phyloP scores from a whole-genome alignment of 2,113 vertebrate genomes.

The Nyctibius bracteatus region DNA sequence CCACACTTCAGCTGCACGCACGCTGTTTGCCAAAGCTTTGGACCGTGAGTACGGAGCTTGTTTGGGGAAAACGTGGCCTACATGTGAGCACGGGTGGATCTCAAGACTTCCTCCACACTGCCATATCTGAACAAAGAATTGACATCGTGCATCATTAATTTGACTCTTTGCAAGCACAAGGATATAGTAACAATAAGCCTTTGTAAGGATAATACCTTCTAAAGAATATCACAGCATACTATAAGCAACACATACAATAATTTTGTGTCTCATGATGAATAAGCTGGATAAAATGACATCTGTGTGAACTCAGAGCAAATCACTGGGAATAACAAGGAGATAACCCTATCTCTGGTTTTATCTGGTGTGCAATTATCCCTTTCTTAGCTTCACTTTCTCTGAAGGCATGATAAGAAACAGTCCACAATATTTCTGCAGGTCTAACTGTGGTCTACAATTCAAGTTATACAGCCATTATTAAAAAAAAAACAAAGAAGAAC shows the following conservation, averaged over 20 bases:
- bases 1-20: conserved; percentile 96
- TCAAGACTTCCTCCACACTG: conserved; percentile 96
- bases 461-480: background rate
- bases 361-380: background rate
- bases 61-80: conserved; percentile 94
- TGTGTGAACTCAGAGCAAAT: background rate
- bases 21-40: conserved; percentile 94
- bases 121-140: conserved; percentile 85
- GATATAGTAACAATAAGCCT: background rate
- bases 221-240: background rate
- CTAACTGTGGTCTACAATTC: background rate
- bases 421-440: background rate
- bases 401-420: background rate
- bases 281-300: background rate
- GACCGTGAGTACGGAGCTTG: conserved; percentile 92
- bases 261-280: background rate
- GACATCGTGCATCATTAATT: background rate
- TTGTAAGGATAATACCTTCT: background rate
- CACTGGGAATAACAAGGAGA: background rate
- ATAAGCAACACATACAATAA: background rate
- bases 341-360: background rate
- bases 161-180: background rate
- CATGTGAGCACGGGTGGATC: conserved; percentile 94
- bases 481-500: background rate
- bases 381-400: background rate